phyloP scores from a whole-genome alignment of 2,888 invertebrate species.

The Tipula confusa region DNA sequence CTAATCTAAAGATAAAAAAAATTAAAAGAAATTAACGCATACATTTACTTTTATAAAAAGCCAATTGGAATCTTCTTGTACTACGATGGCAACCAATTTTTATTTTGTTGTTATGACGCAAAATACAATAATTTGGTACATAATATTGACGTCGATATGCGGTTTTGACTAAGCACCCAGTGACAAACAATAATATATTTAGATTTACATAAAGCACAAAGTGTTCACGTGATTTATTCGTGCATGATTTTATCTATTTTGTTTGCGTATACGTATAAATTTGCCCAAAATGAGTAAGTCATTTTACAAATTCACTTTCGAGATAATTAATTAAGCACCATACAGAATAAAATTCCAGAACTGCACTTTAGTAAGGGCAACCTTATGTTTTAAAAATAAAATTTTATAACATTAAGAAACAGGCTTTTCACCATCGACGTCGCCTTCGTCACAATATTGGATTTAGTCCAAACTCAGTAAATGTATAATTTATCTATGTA shows the following conservation, averaged over 20 bases:
- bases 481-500: slow-evolving; percentile 5
- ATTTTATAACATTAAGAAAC: not conserved
- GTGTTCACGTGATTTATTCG: not conserved
- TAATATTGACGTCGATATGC: not conserved
- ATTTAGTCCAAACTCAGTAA: not conserved
- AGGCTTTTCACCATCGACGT: slow-evolving; percentile 1
- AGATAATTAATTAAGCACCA: not conserved
- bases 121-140: not conserved
- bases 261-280: not conserved
- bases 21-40: not conserved
- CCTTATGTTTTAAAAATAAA: not conserved
- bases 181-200: not conserved
- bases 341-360: not conserved
- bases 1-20: not conserved
- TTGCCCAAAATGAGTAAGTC: not conserved
- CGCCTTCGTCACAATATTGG: not conserved
- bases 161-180: not conserved
- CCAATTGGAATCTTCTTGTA: not conserved
- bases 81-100: not conserved
- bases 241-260: not conserved
- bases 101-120: not conserved
- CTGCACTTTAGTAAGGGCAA: not conserved
- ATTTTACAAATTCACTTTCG: not conserved
- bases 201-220: not conserved
- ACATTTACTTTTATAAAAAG: not conserved